These are phyloP conservation scores for Picus viridis DNA, from an alignment of 2,797 vertebrate species.

Conservation along the genomic window DNA sequence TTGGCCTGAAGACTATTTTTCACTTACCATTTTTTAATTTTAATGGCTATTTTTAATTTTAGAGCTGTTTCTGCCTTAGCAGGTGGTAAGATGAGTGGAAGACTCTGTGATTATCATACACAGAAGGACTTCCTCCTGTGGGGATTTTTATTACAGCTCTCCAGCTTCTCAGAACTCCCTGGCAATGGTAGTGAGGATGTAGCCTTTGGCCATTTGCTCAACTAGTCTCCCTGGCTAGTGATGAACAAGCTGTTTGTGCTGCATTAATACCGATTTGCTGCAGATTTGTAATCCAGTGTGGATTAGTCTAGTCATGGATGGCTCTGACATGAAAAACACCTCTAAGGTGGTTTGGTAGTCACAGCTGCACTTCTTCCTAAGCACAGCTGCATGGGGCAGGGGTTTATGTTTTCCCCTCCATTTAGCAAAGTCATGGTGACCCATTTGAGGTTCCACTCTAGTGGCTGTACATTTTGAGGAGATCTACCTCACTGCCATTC, in stretches of 20 bases:
- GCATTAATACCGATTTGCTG: accelerated
- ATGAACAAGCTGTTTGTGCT: background rate
- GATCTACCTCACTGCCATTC: background rate
- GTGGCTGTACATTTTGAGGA: background rate
- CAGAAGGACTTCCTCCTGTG: background rate
- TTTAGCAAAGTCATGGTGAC: background rate
- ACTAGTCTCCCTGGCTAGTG: background rate
- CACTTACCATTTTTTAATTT: background rate
- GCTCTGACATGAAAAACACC: background rate
- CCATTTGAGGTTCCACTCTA: no score
- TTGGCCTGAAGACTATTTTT: background rate
- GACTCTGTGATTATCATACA: accelerated
- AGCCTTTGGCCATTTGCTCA: background rate
- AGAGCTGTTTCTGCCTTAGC: background rate
- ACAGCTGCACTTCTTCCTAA: background rate
- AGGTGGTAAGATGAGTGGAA: background rate
- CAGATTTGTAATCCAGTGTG: background rate
- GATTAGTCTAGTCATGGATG: background rate
- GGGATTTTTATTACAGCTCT: background rate
- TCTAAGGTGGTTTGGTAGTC: background rate
- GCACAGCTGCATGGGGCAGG: no score
- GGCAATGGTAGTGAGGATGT: accelerated
- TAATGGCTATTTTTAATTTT: background rate
- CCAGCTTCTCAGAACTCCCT: background rate
- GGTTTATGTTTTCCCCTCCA: background rate